Base-by-base conservation (phyloP, 2,888 invertebrate species). In the Cancer borealis region DNA sequence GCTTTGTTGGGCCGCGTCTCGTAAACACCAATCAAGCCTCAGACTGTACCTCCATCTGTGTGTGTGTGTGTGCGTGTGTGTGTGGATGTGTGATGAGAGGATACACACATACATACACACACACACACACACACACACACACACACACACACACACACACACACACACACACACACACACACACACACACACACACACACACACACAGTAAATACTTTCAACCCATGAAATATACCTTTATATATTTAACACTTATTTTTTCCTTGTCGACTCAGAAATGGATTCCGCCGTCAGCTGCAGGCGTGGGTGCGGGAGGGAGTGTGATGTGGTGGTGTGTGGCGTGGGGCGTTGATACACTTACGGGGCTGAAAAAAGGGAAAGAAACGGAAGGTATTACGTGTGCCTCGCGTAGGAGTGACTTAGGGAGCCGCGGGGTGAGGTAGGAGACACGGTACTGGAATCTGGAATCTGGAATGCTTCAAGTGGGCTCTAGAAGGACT, bases 91-190 rank as follows among this genome's bases (percentile, higher is more conserved):
- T 21, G 21, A 49, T 49, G 49, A 49, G 49, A 5, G 49, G 6
- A 10, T n/a, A 26, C 26, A 73, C 73, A 73, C 60, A 60, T 17
- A 60, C 60, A 60, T 17, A 60, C 60, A 60, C 60, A 60, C 60
- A 60, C 60, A 60, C 60, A 66, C 60, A 66, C 60, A 66, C 60
- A 66, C 60, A 66, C 60, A 66, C 60, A 66, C 60, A 66, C 60
- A 66, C 60, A 66, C 60, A 66, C 60, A 66, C 60, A 66, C 60
- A 66, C 60, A 66, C 60, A 66, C 60, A 66, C 60, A 21, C 60
- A 66, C 60, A 21, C 60, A 66, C 60, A 21, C 60, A 66, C 60
- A 21, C 60, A 66, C 60, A 21, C 60, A 66, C 60, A 21, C 60
- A 66, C 60, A 21, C 60, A 66, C 60, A 21, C 60, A 66, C 60